phyloP scores from a whole-genome alignment of 2,113 vertebrate species.

The Camelus dromedarius region DNA sequence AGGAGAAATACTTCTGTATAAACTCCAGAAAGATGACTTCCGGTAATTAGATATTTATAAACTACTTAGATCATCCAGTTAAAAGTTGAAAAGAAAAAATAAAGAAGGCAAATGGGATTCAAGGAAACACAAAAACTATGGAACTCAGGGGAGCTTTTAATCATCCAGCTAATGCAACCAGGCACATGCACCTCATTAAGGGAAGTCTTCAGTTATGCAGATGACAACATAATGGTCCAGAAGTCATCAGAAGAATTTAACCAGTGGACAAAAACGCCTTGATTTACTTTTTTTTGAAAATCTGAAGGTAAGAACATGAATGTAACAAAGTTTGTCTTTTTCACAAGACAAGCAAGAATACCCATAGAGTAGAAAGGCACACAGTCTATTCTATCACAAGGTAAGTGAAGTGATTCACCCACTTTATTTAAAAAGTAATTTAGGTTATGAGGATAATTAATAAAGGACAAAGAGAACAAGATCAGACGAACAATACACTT shows the following conservation, averaged over 20 bases:
- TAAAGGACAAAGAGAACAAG: background rate
- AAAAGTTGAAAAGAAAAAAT: slow-evolving; percentile 37
- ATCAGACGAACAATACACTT: background rate
- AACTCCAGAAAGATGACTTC: background rate
- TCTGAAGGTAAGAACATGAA: background rate
- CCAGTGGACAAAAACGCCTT: background rate
- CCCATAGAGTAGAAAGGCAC: background rate
- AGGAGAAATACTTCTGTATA: background rate
- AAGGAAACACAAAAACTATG: background rate
- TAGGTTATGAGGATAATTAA: background rate
- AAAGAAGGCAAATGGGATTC: slow-evolving; percentile 8
- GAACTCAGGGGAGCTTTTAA: slow-evolving; percentile 11
- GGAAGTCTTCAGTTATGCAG: background rate
- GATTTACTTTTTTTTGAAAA: background rate
- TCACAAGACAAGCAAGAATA: background rate
- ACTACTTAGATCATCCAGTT: background rate
- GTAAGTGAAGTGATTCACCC: background rate
- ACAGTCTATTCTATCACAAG: background rate
- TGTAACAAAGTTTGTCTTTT: background rate
- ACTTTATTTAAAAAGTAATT: background rate
- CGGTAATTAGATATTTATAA: slow-evolving; percentile 27
- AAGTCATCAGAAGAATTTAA: background rate
- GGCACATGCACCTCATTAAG: background rate
- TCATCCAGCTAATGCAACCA: background rate
- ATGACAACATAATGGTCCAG: background rate